Evolutionary conservation across 2,888 invertebrate species (phyloP).

Genomic region (Scaptomyza flava): DNA sequence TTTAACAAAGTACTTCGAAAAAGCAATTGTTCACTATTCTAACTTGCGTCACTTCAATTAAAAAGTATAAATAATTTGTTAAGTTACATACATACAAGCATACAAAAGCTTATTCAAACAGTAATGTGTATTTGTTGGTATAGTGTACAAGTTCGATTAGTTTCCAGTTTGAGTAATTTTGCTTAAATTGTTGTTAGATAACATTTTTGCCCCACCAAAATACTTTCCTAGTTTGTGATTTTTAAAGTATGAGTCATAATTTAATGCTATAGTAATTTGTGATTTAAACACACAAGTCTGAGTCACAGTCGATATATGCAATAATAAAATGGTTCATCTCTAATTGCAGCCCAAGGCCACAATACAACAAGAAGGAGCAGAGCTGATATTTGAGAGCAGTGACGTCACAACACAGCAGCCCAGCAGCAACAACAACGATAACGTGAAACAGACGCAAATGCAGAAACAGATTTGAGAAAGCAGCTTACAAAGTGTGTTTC

Average conservation of each 20-base stretch:
- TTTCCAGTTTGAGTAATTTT: neutral
- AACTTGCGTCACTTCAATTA: neutral
- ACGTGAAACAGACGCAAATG: neutral
- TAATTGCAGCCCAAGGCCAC: conserved; percentile 41
- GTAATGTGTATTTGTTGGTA: neutral
- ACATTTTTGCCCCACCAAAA: neutral
- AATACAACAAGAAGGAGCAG: conserved; percentile 2
- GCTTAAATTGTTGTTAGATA: neutral
- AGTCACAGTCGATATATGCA: conserved; percentile 27
- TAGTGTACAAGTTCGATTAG: too few relatives aligned
- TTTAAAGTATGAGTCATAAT: conserved; percentile 16
- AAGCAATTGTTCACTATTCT: neutral
- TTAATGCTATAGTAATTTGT: neutral
- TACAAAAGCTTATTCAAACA: neutral
- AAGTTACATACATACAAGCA: conserved; percentile 1
- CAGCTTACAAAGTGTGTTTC: conserved; percentile 29
- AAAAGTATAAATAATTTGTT: neutral
- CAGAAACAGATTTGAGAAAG: conserved; percentile 12
- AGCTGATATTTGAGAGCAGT: conserved; percentile 17
- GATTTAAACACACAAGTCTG: conserved; percentile 3
- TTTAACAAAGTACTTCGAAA: neutral
- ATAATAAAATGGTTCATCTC: conserved; percentile 13
- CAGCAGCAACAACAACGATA: neutral
- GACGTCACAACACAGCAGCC: conserved; percentile 21
- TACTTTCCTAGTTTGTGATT: neutral